Percentiles rank a stretch among this genome's conserved stretches.
Conservation (phyloP, 2,113 vertebrate species). For the Marmota flaviventris region DNA sequence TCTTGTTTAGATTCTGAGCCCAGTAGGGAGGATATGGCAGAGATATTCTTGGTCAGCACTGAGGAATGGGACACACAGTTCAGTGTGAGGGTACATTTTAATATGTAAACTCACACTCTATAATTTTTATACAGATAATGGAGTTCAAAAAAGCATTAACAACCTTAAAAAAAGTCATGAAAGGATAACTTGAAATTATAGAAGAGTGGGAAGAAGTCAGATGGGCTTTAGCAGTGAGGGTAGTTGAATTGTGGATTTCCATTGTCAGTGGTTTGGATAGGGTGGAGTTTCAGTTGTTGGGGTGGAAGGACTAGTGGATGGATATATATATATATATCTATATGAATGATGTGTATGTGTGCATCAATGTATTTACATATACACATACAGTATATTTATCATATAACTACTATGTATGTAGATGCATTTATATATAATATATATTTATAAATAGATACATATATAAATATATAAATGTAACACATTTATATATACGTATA, state of each 20-base stretch:
- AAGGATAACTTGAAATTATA: background rate
- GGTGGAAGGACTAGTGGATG: background rate
- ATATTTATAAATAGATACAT: background rate
- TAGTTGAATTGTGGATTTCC: background rate
- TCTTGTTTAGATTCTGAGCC: background rate
- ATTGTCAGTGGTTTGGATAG: background rate
- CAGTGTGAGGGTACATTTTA: background rate
- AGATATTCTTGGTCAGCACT: background rate
- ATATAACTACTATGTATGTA: background rate
- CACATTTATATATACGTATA: background rate
- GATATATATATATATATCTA: background rate
- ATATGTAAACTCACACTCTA: background rate
- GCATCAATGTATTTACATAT: background rate
- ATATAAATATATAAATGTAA: background rate
- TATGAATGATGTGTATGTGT: background rate
- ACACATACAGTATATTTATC: background rate
- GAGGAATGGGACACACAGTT: background rate
- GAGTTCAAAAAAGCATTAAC: background rate
- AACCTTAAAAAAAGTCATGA: background rate
- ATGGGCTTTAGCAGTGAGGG: background rate
- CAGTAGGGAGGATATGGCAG: background rate
- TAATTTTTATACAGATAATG: background rate
- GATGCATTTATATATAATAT: background rate
- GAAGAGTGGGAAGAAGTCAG: background rate
- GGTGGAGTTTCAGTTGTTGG: background rate